These are phyloP conservation scores for Drosophila subpulchrella DNA, from an alignment of 1,140 invertebrate genomes.

Conservation along the genomic window DNA sequence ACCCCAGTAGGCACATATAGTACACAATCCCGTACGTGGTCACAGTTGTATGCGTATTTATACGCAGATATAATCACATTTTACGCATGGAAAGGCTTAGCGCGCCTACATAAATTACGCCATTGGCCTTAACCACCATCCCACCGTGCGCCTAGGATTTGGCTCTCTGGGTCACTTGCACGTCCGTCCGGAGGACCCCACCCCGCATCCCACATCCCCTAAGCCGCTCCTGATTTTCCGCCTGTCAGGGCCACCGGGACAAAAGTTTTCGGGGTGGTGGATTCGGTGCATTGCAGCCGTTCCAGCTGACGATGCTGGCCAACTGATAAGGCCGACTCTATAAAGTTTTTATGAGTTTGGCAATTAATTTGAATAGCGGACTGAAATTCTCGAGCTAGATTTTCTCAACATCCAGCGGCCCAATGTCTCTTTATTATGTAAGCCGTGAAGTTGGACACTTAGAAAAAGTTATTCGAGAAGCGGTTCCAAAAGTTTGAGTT, in stretches of 20 bases:
- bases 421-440: constrained; percentile 21
- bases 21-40: constrained; percentile 11
- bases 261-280: constrained; percentile 43
- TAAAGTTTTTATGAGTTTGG: constrained; percentile 51
- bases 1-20: constrained; percentile 15
- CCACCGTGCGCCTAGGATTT: constrained; percentile 23
- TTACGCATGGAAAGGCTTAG: constrained; percentile 71
- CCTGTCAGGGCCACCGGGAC: constrained; percentile 45
- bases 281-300: constrained; percentile 14
- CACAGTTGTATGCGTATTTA: constrained; percentile 44
- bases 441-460: constrained; percentile 4
- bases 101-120: constrained; percentile 72
- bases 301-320: constrained; percentile 37
- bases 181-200: constrained; percentile 34
- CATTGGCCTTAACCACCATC: constrained; percentile 47
- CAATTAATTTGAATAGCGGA: constrained; percentile 60
- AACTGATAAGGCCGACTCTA: constrained; percentile 49
- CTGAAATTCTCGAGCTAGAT: constrained; percentile 7
- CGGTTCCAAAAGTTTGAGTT: not conserved
- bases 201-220: constrained; percentile 7
- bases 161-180: constrained; percentile 63
- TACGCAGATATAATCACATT: constrained; percentile 73
- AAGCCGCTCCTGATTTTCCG: constrained; percentile 15
- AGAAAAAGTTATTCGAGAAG: not conserved
- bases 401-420: constrained; percentile 1